These are phyloP conservation scores for Paramisgurnus dabryanus DNA, from an alignment of 2,113 vertebrate species.

Conservation along the genomic window DNA sequence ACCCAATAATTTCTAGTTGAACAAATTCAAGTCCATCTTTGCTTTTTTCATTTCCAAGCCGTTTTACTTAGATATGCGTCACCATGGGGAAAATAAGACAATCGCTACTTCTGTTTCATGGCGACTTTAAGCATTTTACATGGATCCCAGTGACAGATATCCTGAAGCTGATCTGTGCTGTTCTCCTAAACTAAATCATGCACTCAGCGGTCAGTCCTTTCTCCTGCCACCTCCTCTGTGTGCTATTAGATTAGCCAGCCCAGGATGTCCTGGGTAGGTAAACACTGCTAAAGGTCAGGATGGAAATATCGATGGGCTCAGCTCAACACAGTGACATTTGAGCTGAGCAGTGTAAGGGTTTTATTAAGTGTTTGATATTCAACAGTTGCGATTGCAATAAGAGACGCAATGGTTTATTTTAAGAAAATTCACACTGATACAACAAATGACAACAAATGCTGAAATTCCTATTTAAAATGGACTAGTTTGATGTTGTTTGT, in stretches of 20 bases:
- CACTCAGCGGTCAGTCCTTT: conserved; percentile 26
- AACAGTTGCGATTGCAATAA: background rate
- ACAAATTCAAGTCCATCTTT: too few relatives aligned
- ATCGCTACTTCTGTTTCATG: background rate
- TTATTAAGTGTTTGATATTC: conserved; percentile 51
- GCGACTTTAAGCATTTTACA: background rate
- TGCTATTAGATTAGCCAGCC: conserved; percentile 44
- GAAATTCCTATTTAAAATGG: too few relatives aligned
- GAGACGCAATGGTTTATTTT: background rate
- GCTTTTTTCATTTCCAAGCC: too few relatives aligned
- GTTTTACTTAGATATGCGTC: too few relatives aligned
- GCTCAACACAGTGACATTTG: conserved; percentile 56
- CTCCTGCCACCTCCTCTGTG: conserved; percentile 24
- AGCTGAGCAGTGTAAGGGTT: conserved; percentile 40
- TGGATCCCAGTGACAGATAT: conserved; percentile 2
- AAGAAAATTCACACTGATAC: background rate
- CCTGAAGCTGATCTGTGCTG: conserved; percentile 16
- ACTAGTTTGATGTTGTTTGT: too few relatives aligned
- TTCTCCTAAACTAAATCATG: conserved; percentile 6
- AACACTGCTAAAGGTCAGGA: conserved; percentile 57
- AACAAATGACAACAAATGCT: background rate
- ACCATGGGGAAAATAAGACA: too few relatives aligned
- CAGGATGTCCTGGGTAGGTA: conserved; percentile 51
- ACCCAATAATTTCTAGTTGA: too few relatives aligned
- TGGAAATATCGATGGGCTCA: conserved; percentile 52